Evolutionary conservation across 1,140 invertebrate genomes (phyloP).

Genomic region (Akabosia matsudoensis): DNA sequence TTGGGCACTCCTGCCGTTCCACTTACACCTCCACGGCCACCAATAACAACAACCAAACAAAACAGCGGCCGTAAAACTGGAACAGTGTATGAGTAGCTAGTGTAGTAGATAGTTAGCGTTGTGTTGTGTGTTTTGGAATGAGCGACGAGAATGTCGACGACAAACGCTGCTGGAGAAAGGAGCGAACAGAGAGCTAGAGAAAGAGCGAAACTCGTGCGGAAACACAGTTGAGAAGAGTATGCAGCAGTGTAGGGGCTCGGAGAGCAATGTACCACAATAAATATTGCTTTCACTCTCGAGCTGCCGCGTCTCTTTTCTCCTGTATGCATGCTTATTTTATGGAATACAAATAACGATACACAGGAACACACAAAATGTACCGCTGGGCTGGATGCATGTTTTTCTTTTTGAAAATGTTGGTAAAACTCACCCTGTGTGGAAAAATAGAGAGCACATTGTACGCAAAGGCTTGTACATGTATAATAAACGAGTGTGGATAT

Average conservation of each 20-base stretch:
- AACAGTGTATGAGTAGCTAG: background rate
- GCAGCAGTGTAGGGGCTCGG: no score
- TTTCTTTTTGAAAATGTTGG: no score
- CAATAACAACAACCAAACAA: constrained; percentile 24
- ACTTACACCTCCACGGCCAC: constrained; percentile 21
- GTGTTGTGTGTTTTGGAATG: background rate
- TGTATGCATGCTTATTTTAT: background rate
- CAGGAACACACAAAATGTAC: background rate
- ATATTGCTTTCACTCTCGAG: no score
- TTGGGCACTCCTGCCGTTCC: constrained; percentile 26
- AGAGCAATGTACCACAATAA: no score
- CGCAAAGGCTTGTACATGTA: no score
- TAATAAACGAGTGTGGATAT: background rate
- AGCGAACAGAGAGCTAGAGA: no score
- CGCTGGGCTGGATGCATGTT: no score
- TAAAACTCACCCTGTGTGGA: background rate
- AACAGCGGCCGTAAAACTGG: constrained; percentile 1
- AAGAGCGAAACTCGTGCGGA: no score
- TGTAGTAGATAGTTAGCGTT: background rate
- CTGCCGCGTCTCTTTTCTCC: background rate
- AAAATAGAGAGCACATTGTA: no score
- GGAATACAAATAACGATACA: constrained; percentile 14
- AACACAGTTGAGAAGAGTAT: no score
- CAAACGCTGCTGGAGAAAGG: no score
- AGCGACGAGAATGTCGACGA: background rate